Percentiles rank a stretch among this genome's conserved stretches.
phyloP scores from a whole-genome alignment of 2,888 invertebrate species.

The Scaptomyza polygonia region DNA sequence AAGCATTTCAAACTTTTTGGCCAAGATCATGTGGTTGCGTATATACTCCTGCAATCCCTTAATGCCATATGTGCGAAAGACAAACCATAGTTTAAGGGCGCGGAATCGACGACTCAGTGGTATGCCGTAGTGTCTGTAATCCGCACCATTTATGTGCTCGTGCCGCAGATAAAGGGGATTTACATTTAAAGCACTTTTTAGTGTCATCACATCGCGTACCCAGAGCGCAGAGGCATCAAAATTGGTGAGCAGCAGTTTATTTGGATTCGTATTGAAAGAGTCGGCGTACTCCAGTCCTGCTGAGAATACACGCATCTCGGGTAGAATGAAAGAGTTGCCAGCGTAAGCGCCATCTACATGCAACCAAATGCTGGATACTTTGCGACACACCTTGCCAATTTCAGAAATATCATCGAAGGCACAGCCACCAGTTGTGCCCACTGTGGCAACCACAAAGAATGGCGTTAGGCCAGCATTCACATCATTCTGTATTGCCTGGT shows the following conservation, averaged over 20 bases:
- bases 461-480: constrained; percentile 90
- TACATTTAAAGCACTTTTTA: constrained; percentile 93
- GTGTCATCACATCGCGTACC: constrained; percentile 90
- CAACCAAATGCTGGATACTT: constrained; percentile 89
- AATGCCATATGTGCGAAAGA: constrained; percentile 91
- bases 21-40: constrained; percentile 91
- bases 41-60: constrained; percentile 93
- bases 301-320: constrained; percentile 89
- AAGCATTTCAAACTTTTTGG: constrained; percentile 89
- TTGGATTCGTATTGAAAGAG: constrained; percentile 95
- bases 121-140: constrained; percentile 94
- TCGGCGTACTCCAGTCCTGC: constrained; percentile 90
- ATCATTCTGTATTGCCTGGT: constrained; percentile 89
- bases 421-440: constrained; percentile 93
- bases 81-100: constrained; percentile 95
- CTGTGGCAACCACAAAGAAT: constrained; percentile 92
- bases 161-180: constrained; percentile 94
- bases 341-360: constrained; percentile 96
- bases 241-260: constrained; percentile 93
- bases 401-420: constrained; percentile 93
- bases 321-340: constrained; percentile 93
- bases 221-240: constrained; percentile 94
- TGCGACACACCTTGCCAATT: constrained; percentile 89
- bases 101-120: constrained; percentile 93
- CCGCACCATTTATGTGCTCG: constrained; percentile 89